These are phyloP conservation scores for Paguma larvata DNA, from an alignment of 2,797 vertebrate genomes.

Conservation along the genomic window DNA sequence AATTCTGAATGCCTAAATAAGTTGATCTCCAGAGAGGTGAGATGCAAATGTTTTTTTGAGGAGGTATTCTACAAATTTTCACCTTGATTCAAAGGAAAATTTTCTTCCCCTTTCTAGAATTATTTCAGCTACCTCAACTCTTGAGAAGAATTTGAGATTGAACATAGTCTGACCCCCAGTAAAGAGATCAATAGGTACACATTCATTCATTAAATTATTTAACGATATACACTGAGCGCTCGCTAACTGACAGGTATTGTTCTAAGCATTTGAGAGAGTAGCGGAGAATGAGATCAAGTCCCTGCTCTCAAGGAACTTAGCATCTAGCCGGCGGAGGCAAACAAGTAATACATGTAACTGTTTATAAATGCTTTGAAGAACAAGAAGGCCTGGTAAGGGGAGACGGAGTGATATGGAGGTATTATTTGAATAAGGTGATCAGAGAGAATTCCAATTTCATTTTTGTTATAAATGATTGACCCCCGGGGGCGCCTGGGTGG, in stretches of 20 bases:
- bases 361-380: slow-evolving; percentile 37
- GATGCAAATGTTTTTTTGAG: neutral
- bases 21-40: neutral
- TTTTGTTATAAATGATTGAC: neutral
- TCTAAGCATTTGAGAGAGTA: slow-evolving; percentile 15
- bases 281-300: slow-evolving; percentile 30
- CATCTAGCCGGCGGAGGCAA: neutral
- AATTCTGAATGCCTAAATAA: neutral
- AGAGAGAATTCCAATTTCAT: neutral
- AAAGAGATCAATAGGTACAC: neutral
- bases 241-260: slow-evolving; percentile 30
- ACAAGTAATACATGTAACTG: neutral
- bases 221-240: slow-evolving; percentile 1
- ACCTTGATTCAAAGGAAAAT: slow-evolving; percentile 25
- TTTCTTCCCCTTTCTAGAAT: neutral
- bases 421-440: neutral
- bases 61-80: slow-evolving; percentile 49
- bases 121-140: slow-evolving; percentile 40
- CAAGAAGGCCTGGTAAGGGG: neutral
- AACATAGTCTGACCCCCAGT: neutral
- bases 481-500: too few species aligned
- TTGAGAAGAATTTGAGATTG: slow-evolving; percentile 56
- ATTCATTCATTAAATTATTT: slow-evolving; percentile 17
- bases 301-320: slow-evolving; percentile 41
- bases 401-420: neutral